Conservation (phyloP, 2,888 invertebrate genomes). For the Euclidia mi region DNA sequence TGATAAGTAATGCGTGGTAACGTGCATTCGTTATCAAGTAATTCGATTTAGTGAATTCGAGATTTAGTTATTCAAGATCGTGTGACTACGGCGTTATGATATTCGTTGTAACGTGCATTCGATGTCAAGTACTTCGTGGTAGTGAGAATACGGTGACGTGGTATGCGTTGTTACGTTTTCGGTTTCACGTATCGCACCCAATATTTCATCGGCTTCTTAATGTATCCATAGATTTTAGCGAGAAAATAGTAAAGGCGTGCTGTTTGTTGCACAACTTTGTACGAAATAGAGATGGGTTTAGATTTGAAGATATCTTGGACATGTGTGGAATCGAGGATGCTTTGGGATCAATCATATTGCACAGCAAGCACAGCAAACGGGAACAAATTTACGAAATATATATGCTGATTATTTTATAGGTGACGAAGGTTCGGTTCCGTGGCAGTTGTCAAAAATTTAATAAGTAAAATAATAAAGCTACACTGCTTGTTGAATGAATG, state of each 20-base stretch:
- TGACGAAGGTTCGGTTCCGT: slow-evolving; percentile 25
- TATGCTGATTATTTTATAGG: slow-evolving; percentile 11
- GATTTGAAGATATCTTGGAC: slow-evolving; percentile 19
- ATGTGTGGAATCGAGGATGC: neutral
- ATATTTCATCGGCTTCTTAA: slow-evolving; percentile 17
- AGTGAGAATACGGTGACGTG: too few relatives aligned
- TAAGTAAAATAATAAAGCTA: too few relatives aligned
- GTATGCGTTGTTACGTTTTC: too few relatives aligned
- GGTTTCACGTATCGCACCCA: too few relatives aligned
- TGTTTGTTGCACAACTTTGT: slow-evolving; percentile 22
- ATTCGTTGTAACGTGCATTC: too few relatives aligned
- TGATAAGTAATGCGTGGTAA: too few relatives aligned
- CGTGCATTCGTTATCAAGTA: too few relatives aligned
- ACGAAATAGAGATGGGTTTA: slow-evolving; percentile 24
- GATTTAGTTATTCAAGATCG: too few relatives aligned
- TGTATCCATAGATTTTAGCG: slow-evolving; percentile 2
- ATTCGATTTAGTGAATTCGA: too few relatives aligned
- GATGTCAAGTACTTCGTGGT: too few relatives aligned
- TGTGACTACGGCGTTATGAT: too few relatives aligned
- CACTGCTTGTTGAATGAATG: too few relatives aligned
- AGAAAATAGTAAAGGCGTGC: slow-evolving; percentile 18
- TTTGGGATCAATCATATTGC: slow-evolving; percentile 11
- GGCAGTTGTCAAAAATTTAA: slow-evolving; percentile 23
- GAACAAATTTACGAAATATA: slow-evolving; percentile 12
- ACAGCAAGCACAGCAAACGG: slow-evolving; percentile 12